Conservation (phyloP, 1,140 invertebrate genomes). For the Eriosoma lanigerum region DNA sequence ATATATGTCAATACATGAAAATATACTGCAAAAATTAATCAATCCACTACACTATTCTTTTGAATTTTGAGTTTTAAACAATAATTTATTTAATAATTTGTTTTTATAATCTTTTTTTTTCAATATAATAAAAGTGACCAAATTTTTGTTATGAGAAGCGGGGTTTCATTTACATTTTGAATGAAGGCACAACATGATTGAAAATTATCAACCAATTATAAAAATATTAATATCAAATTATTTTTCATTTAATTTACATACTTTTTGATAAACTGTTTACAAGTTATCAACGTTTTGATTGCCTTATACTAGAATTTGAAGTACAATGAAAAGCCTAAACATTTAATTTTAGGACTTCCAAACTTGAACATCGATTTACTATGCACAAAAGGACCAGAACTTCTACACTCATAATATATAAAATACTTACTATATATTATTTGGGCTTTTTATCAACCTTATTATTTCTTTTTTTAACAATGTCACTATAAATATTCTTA, state of each 20-base stretch:
- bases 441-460: conserved; percentile 25
- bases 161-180: no score
- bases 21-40: no score
- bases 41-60: no score
- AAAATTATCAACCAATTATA: background rate
- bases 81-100: background rate
- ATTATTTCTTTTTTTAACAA: conserved; percentile 22
- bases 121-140: background rate
- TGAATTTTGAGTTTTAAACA: no score
- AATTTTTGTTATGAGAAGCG: no score
- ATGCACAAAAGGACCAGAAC: conserved; percentile 2
- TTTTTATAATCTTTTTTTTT: background rate
- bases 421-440: no score
- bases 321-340: conserved; percentile 11
- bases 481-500: conserved; percentile 17
- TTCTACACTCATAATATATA: conserved; percentile 3
- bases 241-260: background rate
- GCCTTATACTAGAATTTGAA: background rate
- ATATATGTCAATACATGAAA: no score
- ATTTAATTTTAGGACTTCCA: conserved; percentile 13
- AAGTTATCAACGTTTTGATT: background rate
- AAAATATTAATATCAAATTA: background rate
- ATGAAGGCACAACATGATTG: background rate
- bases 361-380: conserved; percentile 33
- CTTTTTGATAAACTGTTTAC: background rate